Evolutionary conservation across 2,113 vertebrate genomes (phyloP).

Genomic region (Eptatretus burgeri): DNA sequence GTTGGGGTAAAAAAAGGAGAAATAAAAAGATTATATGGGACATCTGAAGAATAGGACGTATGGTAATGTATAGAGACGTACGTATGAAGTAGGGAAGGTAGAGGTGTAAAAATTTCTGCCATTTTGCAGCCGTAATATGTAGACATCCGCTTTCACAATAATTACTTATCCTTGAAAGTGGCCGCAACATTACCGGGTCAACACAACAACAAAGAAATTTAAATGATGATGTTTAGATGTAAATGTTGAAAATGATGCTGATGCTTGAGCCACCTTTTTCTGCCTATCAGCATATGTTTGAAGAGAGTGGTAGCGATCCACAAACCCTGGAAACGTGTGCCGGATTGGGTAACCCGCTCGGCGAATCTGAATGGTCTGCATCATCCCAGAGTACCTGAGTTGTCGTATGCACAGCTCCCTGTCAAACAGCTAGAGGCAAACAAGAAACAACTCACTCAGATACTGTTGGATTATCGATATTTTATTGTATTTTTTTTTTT

Average conservation of each 20-base stretch:
- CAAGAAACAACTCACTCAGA: no score
- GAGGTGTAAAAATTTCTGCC: neutral
- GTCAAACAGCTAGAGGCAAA: slow-evolving; percentile 35
- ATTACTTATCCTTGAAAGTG: no score
- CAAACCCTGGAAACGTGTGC: slow-evolving; percentile 50
- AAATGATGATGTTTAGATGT: no score
- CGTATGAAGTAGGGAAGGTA: neutral
- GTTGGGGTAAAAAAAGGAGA: no score
- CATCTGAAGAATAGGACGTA: no score
- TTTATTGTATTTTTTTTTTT: no score
- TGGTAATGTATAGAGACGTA: no score
- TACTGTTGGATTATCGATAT: no score
- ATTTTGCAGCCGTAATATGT: neutral
- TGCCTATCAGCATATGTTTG: slow-evolving; percentile 15
- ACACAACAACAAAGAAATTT: no score
- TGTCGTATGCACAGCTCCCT: slow-evolving; percentile 58
- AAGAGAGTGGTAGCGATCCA: slow-evolving; percentile 34
- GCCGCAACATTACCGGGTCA: no score
- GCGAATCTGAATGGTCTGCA: slow-evolving; percentile 73
- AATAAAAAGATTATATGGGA: no score
- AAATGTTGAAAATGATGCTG: no score
- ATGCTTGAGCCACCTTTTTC: slow-evolving; percentile 1
- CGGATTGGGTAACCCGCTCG: slow-evolving; percentile 60
- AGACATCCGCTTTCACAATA: neutral
- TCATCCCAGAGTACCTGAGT: slow-evolving; percentile 70